Percentiles rank a stretch among this genome's conserved stretches.
These are phyloP conservation scores for Cygnus buccinator DNA, from an alignment of 2,113 vertebrate genomes.

Conservation along the genomic window DNA sequence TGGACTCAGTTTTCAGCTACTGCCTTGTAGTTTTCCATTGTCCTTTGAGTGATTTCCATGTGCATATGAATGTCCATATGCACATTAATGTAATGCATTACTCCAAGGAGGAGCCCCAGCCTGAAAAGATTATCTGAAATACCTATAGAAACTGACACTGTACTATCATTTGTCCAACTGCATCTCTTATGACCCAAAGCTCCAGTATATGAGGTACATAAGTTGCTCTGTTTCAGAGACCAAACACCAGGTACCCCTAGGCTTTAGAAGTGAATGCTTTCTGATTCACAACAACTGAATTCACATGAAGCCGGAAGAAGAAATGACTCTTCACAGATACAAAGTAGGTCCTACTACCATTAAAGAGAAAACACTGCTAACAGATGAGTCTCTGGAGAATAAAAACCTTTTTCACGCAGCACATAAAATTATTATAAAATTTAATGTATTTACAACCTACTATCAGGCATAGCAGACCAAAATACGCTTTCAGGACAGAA, in stretches of 20 bases:
- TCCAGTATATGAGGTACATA: not conserved
- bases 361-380: not conserved
- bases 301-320: not conserved
- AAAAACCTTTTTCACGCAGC: not conserved
- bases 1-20: not conserved
- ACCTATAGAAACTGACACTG: not conserved
- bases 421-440: not conserved
- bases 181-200: not conserved
- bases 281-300: not conserved
- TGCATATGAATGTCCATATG: not conserved
- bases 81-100: not conserved
- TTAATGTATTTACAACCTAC: not conserved
- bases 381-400: not conserved
- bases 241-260: not conserved
- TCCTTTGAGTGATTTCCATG: not conserved
- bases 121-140: not conserved
- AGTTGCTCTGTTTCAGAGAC: not conserved
- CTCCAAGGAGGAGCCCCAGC: not conserved
- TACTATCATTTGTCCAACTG: not conserved
- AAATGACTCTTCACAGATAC: not conserved
- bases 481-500: not conserved
- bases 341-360: not conserved
- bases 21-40: not conserved
- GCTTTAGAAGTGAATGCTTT: not conserved
- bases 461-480: not conserved